These are phyloP conservation scores for Ceramica pisi DNA, from an alignment of 2,888 invertebrate genomes.

Conservation along the genomic window DNA sequence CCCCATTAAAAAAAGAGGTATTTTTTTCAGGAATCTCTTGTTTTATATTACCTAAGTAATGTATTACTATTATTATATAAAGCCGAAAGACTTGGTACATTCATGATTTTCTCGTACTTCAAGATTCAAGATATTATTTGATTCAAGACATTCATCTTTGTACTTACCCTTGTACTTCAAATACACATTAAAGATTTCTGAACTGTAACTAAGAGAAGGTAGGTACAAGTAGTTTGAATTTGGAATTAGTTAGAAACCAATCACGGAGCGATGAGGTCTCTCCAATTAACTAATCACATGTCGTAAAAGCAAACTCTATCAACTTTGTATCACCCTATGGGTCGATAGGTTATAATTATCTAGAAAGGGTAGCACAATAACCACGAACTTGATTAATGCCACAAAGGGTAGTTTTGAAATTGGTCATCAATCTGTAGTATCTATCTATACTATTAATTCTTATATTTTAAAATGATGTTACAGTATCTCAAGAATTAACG, in stretches of 20 bases:
- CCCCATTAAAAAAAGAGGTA: too few relatives aligned
- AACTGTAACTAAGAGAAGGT: slow-evolving; percentile 30
- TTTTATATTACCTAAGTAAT: too few relatives aligned
- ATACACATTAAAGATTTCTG: slow-evolving; percentile 32
- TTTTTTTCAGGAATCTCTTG: too few relatives aligned
- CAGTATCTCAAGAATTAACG: too few relatives aligned
- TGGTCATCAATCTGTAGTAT: neutral
- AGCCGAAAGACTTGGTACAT: neutral
- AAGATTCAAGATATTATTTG: too few relatives aligned
- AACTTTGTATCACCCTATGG: slow-evolving; percentile 42
- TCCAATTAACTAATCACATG: slow-evolving; percentile 64
- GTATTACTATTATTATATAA: too few relatives aligned
- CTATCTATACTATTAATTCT: too few relatives aligned
- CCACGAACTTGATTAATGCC: neutral
- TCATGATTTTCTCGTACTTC: neutral
- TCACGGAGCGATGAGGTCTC: slow-evolving; percentile 56
- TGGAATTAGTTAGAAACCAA: slow-evolving; percentile 62
- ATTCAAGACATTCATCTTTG: neutral
- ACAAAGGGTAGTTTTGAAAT: neutral
- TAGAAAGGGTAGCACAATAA: neutral
- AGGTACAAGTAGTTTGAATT: slow-evolving; percentile 41
- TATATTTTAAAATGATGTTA: too few relatives aligned
- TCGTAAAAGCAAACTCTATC: slow-evolving; percentile 58
- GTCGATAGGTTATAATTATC: slow-evolving; percentile 35
- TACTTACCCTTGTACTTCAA: slow-evolving; percentile 12